These are phyloP conservation scores for Lates japonicus DNA, from an alignment of 2,797 vertebrate species.

Conservation along the genomic window DNA sequence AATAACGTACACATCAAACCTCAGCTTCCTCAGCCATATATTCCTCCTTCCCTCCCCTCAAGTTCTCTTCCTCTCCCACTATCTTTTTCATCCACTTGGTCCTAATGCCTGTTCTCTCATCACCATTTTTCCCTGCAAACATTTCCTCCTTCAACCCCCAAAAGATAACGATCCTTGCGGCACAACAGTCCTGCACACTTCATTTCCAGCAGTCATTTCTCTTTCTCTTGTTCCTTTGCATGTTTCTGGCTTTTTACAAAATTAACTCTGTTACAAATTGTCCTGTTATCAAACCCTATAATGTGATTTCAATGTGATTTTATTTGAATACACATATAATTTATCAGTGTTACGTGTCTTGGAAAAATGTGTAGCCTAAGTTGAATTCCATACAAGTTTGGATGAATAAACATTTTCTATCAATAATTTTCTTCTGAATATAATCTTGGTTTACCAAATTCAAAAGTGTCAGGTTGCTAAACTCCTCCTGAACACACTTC, in stretches of 20 bases:
- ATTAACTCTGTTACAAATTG: slow-evolving; percentile 38
- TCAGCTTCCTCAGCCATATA: slow-evolving; percentile 62
- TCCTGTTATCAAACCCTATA: slow-evolving; percentile 15
- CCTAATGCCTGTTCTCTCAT: slow-evolving; percentile 69
- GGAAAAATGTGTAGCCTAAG: not conserved
- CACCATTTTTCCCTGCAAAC: slow-evolving; percentile 55
- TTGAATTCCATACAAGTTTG: not conserved
- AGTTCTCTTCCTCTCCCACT: slow-evolving; percentile 45
- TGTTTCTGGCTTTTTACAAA: slow-evolving; percentile 36
- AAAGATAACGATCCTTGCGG: slow-evolving; percentile 73
- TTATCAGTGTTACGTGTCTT: slow-evolving; percentile 7
- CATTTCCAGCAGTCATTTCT: slow-evolving; percentile 62
- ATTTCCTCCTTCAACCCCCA: slow-evolving; percentile 45
- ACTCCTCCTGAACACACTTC: not conserved
- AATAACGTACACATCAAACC: slow-evolving; percentile 40
- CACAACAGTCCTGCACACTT: slow-evolving; percentile 34
- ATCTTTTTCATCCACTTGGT: slow-evolving; percentile 60
- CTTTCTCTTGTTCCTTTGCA: slow-evolving; percentile 46
- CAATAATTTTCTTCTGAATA: not conserved
- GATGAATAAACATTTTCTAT: not conserved
- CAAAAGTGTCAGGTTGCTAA: not conserved
- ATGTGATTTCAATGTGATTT: slow-evolving; percentile 18
- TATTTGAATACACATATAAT: slow-evolving; percentile 44
- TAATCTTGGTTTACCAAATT: not conserved
- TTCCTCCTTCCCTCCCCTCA: slow-evolving; percentile 19